phyloP scores from a whole-genome alignment of 2,888 invertebrate genomes.

The Cryptocheilus praepositus region DNA sequence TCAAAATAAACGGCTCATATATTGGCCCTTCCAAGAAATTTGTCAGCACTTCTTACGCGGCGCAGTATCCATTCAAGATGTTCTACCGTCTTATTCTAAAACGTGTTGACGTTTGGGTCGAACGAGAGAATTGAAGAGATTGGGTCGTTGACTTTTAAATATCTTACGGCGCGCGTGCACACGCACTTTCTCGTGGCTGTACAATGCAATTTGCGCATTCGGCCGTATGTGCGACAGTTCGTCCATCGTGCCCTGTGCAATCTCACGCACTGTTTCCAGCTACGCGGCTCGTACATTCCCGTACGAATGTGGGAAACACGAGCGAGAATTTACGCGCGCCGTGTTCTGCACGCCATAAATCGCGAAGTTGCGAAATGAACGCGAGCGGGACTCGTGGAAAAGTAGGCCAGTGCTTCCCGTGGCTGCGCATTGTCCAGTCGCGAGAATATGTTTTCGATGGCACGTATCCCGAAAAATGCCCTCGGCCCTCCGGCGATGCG shows the following conservation, averaged over 20 bases:
- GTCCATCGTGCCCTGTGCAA: constrained; percentile 16
- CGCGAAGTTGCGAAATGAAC: constrained; percentile 39
- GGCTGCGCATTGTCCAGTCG: constrained; percentile 20
- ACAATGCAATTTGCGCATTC: constrained; percentile 25
- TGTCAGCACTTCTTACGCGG: too few species aligned
- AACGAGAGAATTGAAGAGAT: too few species aligned
- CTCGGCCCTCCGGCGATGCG: too few species aligned
- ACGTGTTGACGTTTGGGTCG: too few species aligned
- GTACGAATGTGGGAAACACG: constrained; percentile 16
- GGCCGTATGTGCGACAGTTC: constrained; percentile 9
- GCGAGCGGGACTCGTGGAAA: constrained; percentile 17
- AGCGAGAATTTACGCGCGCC: constrained; percentile 35
- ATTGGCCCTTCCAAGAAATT: too few species aligned
- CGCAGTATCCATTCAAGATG: too few species aligned
- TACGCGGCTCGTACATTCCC: constrained; percentile 5
- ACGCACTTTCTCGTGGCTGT: constrained; percentile 4
- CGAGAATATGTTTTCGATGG: constrained; percentile 11
- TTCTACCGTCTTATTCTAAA: too few species aligned
- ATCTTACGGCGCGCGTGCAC: constrained; percentile 6
- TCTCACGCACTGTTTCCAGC: constrained; percentile 35
- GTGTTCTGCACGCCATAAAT: constrained; percentile 38
- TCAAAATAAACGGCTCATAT: too few species aligned
- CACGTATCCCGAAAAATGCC: constrained; percentile 26
- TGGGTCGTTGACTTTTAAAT: too few species aligned
- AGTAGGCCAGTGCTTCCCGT: constrained; percentile 32